Evolutionary conservation across 2,797 vertebrate species (phyloP).

Genomic region (Cottoperca gobio): DNA sequence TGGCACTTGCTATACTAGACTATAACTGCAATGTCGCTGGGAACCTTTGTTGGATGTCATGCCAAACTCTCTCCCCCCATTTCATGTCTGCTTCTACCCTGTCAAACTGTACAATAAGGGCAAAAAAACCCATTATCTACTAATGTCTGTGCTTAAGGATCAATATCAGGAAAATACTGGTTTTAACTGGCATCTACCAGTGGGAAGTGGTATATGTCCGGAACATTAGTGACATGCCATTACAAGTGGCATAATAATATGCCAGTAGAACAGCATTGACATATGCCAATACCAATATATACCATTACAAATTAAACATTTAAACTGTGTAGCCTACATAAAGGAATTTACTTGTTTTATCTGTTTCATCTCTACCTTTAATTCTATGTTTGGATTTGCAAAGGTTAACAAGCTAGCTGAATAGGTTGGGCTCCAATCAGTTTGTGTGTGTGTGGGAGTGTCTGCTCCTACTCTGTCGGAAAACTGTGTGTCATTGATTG

Average conservation of each 20-base stretch:
- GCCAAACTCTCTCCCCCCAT: too few species aligned
- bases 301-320: neutral
- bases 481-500: slow-evolving; percentile 63
- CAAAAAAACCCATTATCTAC: too few species aligned
- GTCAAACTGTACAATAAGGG: too few species aligned
- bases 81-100: too few species aligned
- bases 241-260: neutral
- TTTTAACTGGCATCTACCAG: neutral
- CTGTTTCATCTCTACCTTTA: neutral
- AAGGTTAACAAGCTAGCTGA: slow-evolving; percentile 16
- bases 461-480: slow-evolving; percentile 17
- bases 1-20: too few species aligned
- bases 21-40: too few species aligned
- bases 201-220: neutral
- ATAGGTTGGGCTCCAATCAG: neutral
- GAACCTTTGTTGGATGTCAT: too few species aligned
- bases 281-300: neutral
- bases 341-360: neutral
- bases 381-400: neutral
- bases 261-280: neutral
- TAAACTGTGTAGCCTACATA: neutral
- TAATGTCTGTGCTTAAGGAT: neutral
- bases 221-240: neutral
- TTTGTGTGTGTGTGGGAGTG: slow-evolving; percentile 1
- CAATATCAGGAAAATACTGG: neutral